These are phyloP conservation scores for Hippolais icterina DNA, from an alignment of 2,113 vertebrate genomes.

Conservation along the genomic window DNA sequence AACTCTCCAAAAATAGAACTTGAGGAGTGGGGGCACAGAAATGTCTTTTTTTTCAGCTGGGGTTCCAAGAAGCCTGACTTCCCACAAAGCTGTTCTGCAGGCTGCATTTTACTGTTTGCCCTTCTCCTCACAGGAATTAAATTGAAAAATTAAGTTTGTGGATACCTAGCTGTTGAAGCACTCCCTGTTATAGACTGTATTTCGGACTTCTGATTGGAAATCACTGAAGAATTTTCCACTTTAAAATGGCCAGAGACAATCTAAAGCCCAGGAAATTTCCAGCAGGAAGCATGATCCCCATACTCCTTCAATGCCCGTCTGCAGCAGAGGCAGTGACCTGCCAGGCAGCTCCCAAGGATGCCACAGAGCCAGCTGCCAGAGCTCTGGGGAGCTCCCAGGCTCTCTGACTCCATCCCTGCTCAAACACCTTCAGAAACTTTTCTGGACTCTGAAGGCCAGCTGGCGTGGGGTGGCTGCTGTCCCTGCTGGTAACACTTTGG, in stretches of 20 bases:
- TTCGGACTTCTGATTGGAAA: not conserved
- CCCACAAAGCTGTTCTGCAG: not conserved
- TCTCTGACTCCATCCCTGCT: not conserved
- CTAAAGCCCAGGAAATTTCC: not conserved
- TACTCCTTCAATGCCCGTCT: accelerated
- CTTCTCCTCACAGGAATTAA: not conserved
- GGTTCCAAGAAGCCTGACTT: not conserved
- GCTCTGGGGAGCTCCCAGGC: not conserved
- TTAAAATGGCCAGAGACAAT: not conserved
- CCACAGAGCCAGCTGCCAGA: not conserved
- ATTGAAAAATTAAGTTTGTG: not conserved
- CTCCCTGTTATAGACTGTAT: not conserved
- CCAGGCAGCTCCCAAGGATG: not conserved
- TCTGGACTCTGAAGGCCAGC: not conserved
- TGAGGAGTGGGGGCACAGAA: not conserved
- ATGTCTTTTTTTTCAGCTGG: not conserved
- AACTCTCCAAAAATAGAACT: not conserved
- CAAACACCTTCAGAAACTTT: not conserved
- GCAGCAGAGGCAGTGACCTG: not conserved
- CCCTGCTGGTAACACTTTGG: not conserved
- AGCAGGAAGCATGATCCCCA: not conserved
- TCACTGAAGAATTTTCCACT: not conserved
- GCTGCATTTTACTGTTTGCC: not conserved
- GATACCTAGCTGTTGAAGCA: not conserved
- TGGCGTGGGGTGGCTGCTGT: not conserved